Evolutionary conservation across 2,888 invertebrate species (phyloP), one percentile per base, ranked within the genome.

Genomic region (Branchellion lobata): DNA sequence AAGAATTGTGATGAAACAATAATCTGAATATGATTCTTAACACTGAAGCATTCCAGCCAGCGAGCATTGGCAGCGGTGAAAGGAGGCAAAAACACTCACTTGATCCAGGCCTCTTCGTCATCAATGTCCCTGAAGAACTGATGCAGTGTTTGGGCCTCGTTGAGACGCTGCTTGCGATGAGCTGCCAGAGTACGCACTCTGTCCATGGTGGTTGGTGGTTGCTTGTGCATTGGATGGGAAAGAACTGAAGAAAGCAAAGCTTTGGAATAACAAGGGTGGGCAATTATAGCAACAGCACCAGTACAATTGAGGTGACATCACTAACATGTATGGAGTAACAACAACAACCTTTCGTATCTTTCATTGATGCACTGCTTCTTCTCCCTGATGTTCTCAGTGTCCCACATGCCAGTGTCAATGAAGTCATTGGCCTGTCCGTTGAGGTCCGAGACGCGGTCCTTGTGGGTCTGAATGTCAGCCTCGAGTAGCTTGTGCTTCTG

Each of bases 121-220:
- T 98, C 98, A 87, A 99, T 96, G 87, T 99, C 98, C 79, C 98
- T 90, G 91, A 98, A 95, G 93, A 99, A 99, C 89, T 99, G 98
- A 88, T 99, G 98, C 86, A 99, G 91, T 5, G 96, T 97, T 87
- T 96, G 94, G 65, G 98, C 97, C 89, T 99, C 98, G 88, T 95
- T 94, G 81, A 99, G 90, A 47, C 95, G 90, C 11, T 94, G 93
- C 85, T 96, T 94, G 72, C 98, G 91, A 86, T 96, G 94, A 69
- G 94, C 93, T 76, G 96, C 95, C 84, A 96, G 90, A 87, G 93
- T 94, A 87, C 93, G 92, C 84, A 96, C 94, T 84, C 95, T 86
- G 81, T 1, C 14, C 14, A 14, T 40, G 40, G 40, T 40, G 40
- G 40, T 8, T 5, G 40, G 5, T 5, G 40, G 40, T 5, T 40